Base-by-base conservation (phyloP, 2,113 vertebrate species). In the Leptocoma aspasia region DNA sequence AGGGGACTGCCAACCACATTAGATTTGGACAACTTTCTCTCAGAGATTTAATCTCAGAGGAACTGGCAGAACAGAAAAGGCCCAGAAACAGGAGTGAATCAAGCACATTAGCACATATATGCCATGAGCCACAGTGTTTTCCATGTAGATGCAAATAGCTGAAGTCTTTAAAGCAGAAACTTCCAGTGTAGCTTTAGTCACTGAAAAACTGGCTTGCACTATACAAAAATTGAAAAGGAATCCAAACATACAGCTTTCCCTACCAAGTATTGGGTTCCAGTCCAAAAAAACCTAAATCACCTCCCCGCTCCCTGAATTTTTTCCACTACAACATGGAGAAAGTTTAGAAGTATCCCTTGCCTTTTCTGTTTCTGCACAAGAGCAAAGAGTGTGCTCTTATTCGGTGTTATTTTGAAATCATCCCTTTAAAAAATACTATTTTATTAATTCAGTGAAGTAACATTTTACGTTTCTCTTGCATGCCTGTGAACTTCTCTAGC, bases 1-100 rank as follows among this genome's bases (percentile, higher is more conserved):
- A 80, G 80, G n/a, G 56, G 61, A 39, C 76, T 89, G 93, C 93
- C 88, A 90, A 86, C 60, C 49, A 45, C 49, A 23, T 65, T 71
- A 49, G 50, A 93, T 95, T 90, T 90, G 76, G 88, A 95, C 31
- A 52, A 83, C 89, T 93, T 95, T 92, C 86, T 85, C 86, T 63
- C 76, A 22, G 68, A 95, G 76, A 93, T 90, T 92, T 86, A 86
- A 89, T 96, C 72, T 89, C 66, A 70, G 86, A 92, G 47, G 56
- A 93, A 35, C 82, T 81, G 80, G 86, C 39, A 89, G 71, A 88
- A 70, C 86, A 94, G 89, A 93, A 86, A 88, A 93, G 49, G 60
- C 77, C 76, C 90, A 70, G 80, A 86, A 94, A 37, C 45, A 57
- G 82, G 59, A 90, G 80, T 14, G 30, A 80, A 84, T 60, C 47